A percentile compares a stretch with the other conserved stretches of the same genome.
Evolutionary conservation across 2,888 invertebrate genomes (phyloP).

Genomic region (Tetragnatha montana): DNA sequence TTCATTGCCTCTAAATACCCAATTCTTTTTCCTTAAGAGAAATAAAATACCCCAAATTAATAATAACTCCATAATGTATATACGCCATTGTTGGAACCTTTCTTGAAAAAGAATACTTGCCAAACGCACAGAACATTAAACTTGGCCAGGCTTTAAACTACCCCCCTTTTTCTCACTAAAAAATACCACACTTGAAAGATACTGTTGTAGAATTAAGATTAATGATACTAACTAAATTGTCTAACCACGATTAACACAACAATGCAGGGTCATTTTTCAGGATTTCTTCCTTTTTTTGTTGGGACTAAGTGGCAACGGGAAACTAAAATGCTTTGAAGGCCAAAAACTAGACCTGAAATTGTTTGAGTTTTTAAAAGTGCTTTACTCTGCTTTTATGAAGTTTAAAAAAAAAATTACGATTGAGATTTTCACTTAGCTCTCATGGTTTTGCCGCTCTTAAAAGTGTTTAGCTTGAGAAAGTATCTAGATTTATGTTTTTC

Average conservation of each 20-base stretch:
- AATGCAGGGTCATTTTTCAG: neutral
- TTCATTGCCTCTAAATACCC: neutral
- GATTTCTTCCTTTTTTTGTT: neutral
- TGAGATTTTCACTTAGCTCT: neutral
- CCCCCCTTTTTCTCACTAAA: neutral
- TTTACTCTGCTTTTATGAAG: neutral
- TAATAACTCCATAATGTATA: neutral
- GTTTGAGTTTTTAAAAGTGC: neutral
- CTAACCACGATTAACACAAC: conserved; percentile 1
- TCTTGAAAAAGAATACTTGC: neutral
- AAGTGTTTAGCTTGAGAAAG: neutral
- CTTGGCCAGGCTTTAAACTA: neutral
- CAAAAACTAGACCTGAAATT: neutral
- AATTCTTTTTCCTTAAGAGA: neutral
- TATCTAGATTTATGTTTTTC: too few species aligned
- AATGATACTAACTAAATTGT: conserved; percentile 1
- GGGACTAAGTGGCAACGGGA: neutral
- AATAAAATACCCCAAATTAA: neutral
- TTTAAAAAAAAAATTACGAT: neutral
- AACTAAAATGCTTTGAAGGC: neutral
- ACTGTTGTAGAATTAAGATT: neutral
- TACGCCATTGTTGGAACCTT: neutral
- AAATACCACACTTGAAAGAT: neutral
- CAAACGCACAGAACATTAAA: neutral
- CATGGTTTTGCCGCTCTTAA: neutral